Base-by-base conservation (phyloP, 2,113 vertebrate species). In the Trematomus loennbergii region DNA sequence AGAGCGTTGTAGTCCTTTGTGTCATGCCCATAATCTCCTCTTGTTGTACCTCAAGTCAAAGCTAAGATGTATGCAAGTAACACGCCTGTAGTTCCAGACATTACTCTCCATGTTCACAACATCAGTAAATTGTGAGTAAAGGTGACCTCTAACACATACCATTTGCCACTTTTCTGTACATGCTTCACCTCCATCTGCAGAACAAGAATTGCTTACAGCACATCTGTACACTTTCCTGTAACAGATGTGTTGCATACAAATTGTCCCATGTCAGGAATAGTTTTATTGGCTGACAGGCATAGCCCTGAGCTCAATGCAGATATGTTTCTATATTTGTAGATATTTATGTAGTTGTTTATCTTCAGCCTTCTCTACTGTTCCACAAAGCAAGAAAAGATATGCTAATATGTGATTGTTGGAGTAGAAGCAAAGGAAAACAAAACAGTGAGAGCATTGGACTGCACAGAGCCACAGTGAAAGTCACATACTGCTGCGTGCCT, bases 381-480 rank as follows among this genome's bases (percentile, higher is more conserved):
- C 46, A 43, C 46, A 18, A 60, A 74, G 66, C 63, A 67, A 61
- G 43, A 20, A 55, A 74, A 63, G 1, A 59, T 50, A 72, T 11
- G 50, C 36, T 67, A 71, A 81, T 71, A 60, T 59, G 9, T 53
- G 18, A 59, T 86, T 8, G 29, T 82, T 82, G 72, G 11, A 49
- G 65, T 33, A 68, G 52, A 87, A 81, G 53, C 50, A 53, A 55
- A 76, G 33, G 45, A 69, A 69, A 78, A 78, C 45, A 72, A 73
- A 75, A 55, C 79, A 82, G 77, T 3, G 9, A 43, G 48, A 70
- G 72, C 40, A 75, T 85, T 70, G 55, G 65, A 36, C 40, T 11
- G 75, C 74, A 75, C 68, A 85, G 83, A 79, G 84, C 82, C 85
- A 65, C 40, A 69, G 75, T 82, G 78, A 83, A 89, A 88, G 88